Percentiles rank a stretch among this genome's conserved stretches.
These are phyloP conservation scores for Hesperophylax magnus DNA, from an alignment of 1,140 invertebrate species.

Conservation along the genomic window DNA sequence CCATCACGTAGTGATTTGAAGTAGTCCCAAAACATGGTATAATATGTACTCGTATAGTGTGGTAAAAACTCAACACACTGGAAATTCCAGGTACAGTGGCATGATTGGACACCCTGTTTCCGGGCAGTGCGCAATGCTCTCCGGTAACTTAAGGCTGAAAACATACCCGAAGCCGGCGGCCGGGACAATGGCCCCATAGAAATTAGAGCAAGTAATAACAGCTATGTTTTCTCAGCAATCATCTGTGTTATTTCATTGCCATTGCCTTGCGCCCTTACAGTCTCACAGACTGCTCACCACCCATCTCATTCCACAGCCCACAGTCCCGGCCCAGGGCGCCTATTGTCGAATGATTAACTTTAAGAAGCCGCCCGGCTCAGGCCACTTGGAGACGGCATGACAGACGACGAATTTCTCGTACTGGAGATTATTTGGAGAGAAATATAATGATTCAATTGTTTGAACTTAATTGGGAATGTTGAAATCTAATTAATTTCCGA, in stretches of 20 bases:
- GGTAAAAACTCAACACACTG: background rate
- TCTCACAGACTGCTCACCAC: too few species aligned
- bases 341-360: conserved; percentile 19
- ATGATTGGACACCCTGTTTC: too few species aligned
- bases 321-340: background rate
- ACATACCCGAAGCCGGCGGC: background rate
- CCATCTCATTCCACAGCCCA: too few species aligned
- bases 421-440: too few species aligned
- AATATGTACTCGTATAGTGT: background rate
- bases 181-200: conserved; percentile 15
- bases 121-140: too few species aligned
- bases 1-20: too few species aligned
- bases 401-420: too few species aligned
- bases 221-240: conserved; percentile 27
- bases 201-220: conserved; percentile 18
- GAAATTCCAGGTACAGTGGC: background rate
- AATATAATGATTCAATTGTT: too few species aligned
- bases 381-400: background rate
- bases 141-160: background rate
- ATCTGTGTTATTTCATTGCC: conserved; percentile 14
- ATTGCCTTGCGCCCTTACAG: too few species aligned
- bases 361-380: background rate
- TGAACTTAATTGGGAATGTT: too few species aligned
- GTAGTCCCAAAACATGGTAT: too few species aligned
- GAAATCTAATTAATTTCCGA: too few species aligned